Conservation (phyloP, 2,797 vertebrate species). For the Pseudopleuronectes americanus region DNA sequence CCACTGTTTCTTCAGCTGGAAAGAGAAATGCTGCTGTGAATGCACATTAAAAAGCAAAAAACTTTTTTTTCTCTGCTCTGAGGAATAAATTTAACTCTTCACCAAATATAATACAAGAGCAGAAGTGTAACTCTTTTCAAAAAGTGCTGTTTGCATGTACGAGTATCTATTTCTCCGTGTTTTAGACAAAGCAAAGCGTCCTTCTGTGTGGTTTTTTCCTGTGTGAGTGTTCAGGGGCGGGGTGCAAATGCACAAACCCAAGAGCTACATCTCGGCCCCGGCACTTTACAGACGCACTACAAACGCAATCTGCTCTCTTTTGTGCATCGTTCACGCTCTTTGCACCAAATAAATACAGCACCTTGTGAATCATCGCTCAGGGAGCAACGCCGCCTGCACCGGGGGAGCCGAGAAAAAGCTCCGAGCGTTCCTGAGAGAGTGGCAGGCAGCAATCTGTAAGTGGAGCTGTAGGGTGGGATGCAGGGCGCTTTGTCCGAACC, state of each 20-base stretch:
- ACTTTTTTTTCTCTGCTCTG: not conserved
- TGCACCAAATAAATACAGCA: slow-evolving; percentile 80
- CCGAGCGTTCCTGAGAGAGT: slow-evolving; percentile 66
- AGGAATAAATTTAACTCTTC: slow-evolving; percentile 5
- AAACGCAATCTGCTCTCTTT: slow-evolving; percentile 78
- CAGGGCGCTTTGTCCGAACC: slow-evolving; percentile 63
- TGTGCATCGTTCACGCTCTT: slow-evolving; percentile 77
- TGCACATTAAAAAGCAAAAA: not conserved
- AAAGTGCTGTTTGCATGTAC: no score
- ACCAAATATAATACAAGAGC: no score
- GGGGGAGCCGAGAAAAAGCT: slow-evolving; percentile 64
- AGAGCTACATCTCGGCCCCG: slow-evolving; percentile 51
- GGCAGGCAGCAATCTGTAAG: slow-evolving; percentile 78
- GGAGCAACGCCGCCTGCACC: slow-evolving; percentile 62
- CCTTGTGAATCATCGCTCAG: slow-evolving; percentile 79
- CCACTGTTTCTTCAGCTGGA: slow-evolving; percentile 38
- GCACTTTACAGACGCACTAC: slow-evolving; percentile 70
- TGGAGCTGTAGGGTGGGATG: slow-evolving; percentile 67
- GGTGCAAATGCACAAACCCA: slow-evolving; percentile 50
- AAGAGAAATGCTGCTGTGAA: slow-evolving; percentile 33
- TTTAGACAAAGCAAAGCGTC: no score
- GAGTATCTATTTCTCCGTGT: no score
- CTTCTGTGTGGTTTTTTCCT: slow-evolving; percentile 29
- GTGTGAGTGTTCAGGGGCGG: slow-evolving; percentile 43
- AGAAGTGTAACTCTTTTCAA: no score